Conservation (phyloP, 53 echinoderm and acorn worm species). For the Temnopleurus reevesii region DNA sequence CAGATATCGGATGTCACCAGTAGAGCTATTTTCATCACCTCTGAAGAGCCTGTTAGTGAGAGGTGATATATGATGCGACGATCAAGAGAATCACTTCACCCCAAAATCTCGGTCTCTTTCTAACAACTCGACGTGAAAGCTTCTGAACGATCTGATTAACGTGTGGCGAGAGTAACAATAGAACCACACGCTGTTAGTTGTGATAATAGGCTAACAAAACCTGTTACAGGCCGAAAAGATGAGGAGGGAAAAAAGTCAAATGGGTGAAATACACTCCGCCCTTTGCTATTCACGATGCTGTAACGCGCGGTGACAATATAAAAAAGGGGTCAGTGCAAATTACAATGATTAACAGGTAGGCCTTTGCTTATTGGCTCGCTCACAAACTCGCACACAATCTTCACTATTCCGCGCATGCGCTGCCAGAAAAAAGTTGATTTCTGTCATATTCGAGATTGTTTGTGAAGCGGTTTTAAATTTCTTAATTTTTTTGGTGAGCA, state of each 20-base stretch:
- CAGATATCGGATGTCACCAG: too few species aligned
- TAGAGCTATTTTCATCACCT: too few species aligned
- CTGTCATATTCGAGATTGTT: too few species aligned
- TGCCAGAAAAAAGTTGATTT: too few species aligned
- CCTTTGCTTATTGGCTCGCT: slow-evolving; percentile 6
- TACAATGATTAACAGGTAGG: slow-evolving; percentile 10
- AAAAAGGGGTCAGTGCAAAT: slow-evolving; percentile 36
- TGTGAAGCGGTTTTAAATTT: too few species aligned
- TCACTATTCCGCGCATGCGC: slow-evolving; percentile 20
- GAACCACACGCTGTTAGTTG: slow-evolving; percentile 33
- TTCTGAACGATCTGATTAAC: slow-evolving; percentile 8
- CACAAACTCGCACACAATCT: neutral
- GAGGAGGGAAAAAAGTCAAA: neutral
- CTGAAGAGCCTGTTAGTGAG: neutral
- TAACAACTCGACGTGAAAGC: slow-evolving; percentile 1
- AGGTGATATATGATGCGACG: neutral
- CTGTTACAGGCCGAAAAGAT: neutral
- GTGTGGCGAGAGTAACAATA: neutral
- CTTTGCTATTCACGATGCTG: neutral
- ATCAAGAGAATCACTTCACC: neutral
- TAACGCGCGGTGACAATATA: neutral
- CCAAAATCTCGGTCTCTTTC: slow-evolving; percentile 11
- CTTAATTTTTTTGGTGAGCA: too few species aligned
- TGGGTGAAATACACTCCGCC: neutral
- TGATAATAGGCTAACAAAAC: slow-evolving; percentile 4